Evolutionary conservation across 1,140 invertebrate genomes (phyloP).

Genomic region (Drosophila ambigua): DNA sequence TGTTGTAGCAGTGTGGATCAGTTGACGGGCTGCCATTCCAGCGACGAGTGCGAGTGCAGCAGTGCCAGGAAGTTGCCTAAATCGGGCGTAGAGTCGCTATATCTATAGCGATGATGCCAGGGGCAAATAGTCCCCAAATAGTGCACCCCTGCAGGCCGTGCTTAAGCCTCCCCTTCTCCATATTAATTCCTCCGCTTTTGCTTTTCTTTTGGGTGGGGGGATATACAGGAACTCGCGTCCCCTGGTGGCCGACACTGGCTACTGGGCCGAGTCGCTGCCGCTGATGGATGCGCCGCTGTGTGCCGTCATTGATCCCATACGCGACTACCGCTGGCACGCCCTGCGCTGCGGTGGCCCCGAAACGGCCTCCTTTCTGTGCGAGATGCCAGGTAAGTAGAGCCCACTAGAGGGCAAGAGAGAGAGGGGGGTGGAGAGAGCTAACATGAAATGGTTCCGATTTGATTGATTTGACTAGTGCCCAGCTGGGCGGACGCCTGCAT

Average conservation of each 20-base stretch:
- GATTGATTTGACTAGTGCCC: conserved; percentile 85
- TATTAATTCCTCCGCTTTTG: not conserved
- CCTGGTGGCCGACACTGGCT: conserved; percentile 86
- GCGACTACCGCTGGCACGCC: conserved; percentile 89
- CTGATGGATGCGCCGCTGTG: conserved; percentile 86
- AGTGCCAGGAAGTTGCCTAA: too few species aligned
- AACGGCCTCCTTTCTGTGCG: conserved; percentile 89
- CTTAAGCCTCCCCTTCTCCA: too few species aligned
- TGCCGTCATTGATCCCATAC: conserved; percentile 88
- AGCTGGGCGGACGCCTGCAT: conserved; percentile 88
- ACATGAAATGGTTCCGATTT: not conserved
- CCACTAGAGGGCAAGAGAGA: too few species aligned
- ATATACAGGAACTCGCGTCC: conserved; percentile 84
- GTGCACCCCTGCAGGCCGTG: too few species aligned
- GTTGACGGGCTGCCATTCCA: too few species aligned
- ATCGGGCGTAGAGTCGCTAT: too few species aligned
- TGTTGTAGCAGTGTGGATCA: too few species aligned
- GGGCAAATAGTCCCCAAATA: too few species aligned
- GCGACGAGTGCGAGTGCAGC: too few species aligned
- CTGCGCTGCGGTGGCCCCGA: conserved; percentile 89
- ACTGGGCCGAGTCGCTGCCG: conserved; percentile 87
- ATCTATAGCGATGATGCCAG: too few species aligned
- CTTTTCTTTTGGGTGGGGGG: not conserved
- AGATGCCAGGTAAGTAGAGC: conserved; percentile 87
- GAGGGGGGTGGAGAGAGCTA: too few species aligned